Evolutionary conservation across 2,888 invertebrate species (phyloP).

Genomic region (Cataglyphis livida): DNA sequence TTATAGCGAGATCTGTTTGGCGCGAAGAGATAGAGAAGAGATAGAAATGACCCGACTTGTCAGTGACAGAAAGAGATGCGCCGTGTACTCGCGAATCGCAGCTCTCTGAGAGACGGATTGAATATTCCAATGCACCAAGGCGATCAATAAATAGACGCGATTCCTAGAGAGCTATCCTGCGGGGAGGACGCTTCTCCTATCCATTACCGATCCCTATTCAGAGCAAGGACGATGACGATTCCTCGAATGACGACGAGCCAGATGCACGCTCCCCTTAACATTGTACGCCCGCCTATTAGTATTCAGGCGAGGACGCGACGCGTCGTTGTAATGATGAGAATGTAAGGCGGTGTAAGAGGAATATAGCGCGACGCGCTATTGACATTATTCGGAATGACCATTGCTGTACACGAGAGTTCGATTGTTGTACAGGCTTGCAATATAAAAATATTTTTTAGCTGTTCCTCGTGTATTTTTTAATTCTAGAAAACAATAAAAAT

Average conservation of each 20-base stretch:
- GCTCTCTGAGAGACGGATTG: constrained; percentile 55
- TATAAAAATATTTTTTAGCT: too few species aligned
- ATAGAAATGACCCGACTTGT: constrained; percentile 27
- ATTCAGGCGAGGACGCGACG: constrained; percentile 66
- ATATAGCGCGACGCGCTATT: constrained; percentile 42
- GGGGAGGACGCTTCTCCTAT: constrained; percentile 65
- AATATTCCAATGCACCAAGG: constrained; percentile 76
- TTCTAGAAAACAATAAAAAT: too few species aligned
- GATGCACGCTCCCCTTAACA: constrained; percentile 54
- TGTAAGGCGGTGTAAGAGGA: constrained; percentile 44
- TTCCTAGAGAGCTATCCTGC: constrained; percentile 73
- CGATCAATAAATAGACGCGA: constrained; percentile 81
- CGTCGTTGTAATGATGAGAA: constrained; percentile 54
- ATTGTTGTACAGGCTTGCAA: constrained; percentile 2
- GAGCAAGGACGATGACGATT: constrained; percentile 60
- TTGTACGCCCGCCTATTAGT: constrained; percentile 69
- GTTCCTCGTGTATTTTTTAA: too few species aligned
- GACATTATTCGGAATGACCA: constrained; percentile 42
- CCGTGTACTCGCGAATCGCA: constrained; percentile 31
- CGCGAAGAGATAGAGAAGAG: neutral
- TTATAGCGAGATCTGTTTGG: neutral
- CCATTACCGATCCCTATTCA: constrained; percentile 69
- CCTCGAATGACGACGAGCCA: constrained; percentile 58
- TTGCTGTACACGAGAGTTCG: neutral
- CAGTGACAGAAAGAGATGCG: constrained; percentile 40